These are phyloP conservation scores for Carcina quercana DNA, from an alignment of 2,888 invertebrate genomes.

Conservation along the genomic window DNA sequence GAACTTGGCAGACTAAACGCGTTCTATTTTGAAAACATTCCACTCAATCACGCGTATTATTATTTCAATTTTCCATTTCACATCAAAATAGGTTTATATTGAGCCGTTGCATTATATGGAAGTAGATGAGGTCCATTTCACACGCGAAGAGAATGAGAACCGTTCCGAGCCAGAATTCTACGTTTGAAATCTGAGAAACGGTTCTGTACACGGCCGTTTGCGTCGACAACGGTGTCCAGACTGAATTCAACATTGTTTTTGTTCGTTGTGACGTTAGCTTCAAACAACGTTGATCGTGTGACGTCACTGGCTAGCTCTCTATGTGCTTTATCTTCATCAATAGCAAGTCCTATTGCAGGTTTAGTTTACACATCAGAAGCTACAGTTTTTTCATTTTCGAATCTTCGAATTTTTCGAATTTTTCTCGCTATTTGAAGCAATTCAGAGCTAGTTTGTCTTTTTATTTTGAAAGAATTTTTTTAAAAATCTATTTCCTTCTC, in stretches of 20 bases:
- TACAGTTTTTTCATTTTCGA: too few relatives aligned
- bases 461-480: too few relatives aligned
- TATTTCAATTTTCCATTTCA: slow-evolving; percentile 5
- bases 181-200: slow-evolving; percentile 45
- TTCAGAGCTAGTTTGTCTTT: too few relatives aligned
- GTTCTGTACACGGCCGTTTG: slow-evolving; percentile 39
- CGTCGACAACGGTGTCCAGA: slow-evolving; percentile 45
- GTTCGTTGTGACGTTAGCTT: slow-evolving; percentile 14
- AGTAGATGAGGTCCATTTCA: slow-evolving; percentile 66
- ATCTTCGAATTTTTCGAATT: too few relatives aligned
- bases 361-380: too few relatives aligned
- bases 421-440: too few relatives aligned
- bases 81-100: slow-evolving; percentile 19
- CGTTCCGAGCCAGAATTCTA: slow-evolving; percentile 62
- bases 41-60: slow-evolving; percentile 15
- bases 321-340: neutral
- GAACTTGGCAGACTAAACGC: slow-evolving; percentile 10
- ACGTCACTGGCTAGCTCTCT: too few relatives aligned
- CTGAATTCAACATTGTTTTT: slow-evolving; percentile 47
- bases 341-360: too few relatives aligned
- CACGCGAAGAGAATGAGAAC: slow-evolving; percentile 57
- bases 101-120: slow-evolving; percentile 39
- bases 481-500: too few relatives aligned
- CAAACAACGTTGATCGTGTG: neutral
- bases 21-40: slow-evolving; percentile 39